These are phyloP conservation scores for Brachionus angularis DNA, from an alignment of 1,140 invertebrate genomes.

Conservation along the genomic window DNA sequence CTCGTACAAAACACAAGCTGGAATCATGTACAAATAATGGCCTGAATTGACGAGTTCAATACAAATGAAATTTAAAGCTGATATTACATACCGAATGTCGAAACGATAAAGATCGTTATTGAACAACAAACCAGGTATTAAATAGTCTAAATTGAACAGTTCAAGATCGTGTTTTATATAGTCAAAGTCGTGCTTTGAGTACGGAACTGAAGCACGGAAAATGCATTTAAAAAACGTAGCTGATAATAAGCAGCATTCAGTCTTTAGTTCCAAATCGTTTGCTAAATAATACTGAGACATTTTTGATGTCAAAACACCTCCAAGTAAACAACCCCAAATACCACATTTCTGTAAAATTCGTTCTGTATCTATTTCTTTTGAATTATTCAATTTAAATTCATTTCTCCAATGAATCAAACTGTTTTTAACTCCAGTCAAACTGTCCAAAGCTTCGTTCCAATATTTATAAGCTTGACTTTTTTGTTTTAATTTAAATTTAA, in stretches of 20 bases:
- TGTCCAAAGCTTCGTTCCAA: slow-evolving; percentile 32
- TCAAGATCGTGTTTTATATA: slow-evolving; percentile 55
- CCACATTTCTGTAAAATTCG: slow-evolving; percentile 53
- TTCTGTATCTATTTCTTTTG: background rate
- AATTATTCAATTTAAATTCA: background rate
- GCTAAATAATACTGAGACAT: slow-evolving; percentile 53
- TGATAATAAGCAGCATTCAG: slow-evolving; percentile 36
- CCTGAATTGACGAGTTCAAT: slow-evolving; percentile 53
- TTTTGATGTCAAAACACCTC: slow-evolving; percentile 54
- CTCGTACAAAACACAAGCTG: slow-evolving; percentile 53
- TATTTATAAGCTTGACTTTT: slow-evolving; percentile 40
- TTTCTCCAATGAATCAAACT: slow-evolving; percentile 37
- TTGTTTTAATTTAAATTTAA: background rate
- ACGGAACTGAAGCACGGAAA: slow-evolving; percentile 54
- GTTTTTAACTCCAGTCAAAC: slow-evolving; percentile 5
- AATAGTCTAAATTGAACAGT: slow-evolving; percentile 51
- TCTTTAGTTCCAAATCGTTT: slow-evolving; percentile 18
- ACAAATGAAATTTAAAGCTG: slow-evolving; percentile 52
- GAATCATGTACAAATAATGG: slow-evolving; percentile 56
- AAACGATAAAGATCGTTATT: slow-evolving; percentile 52
- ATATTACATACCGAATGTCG: slow-evolving; percentile 52
- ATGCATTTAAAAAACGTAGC: slow-evolving; percentile 48
- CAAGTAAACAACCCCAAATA: slow-evolving; percentile 56
- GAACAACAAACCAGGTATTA: slow-evolving; percentile 55
- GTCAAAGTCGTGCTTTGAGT: slow-evolving; percentile 54